phyloP scores from a whole-genome alignment of 2,113 vertebrate species.

The Erythrocercus mccallii region DNA sequence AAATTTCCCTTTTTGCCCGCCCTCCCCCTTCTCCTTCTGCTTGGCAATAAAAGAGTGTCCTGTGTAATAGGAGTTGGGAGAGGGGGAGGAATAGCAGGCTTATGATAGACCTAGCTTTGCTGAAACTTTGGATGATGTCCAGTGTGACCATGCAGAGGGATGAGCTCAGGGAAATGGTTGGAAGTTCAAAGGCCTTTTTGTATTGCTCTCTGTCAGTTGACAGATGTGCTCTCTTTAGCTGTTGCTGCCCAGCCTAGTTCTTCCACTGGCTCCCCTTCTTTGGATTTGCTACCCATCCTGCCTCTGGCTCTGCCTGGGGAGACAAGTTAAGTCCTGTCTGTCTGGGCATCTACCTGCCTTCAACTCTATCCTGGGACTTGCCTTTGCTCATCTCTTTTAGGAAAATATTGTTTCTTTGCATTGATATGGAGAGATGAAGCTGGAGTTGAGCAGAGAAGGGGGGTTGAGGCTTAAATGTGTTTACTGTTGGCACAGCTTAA shows the following conservation, averaged over 20 bases:
- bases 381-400: neutral
- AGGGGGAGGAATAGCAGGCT: slow-evolving; percentile 27
- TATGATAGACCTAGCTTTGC: slow-evolving; percentile 20
- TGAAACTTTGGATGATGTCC: slow-evolving; percentile 45
- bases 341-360: neutral
- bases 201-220: neutral
- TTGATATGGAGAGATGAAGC: neutral
- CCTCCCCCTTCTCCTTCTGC: neutral
- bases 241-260: neutral
- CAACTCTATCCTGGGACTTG: neutral
- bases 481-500: neutral
- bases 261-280: neutral
- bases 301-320: neutral
- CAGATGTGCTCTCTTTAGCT: slow-evolving; percentile 24
- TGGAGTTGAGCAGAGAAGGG: neutral
- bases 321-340: neutral
- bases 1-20: neutral
- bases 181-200: slow-evolving; percentile 63
- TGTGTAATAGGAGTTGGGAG: slow-evolving; percentile 54
- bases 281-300: neutral
- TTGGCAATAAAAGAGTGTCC: neutral
- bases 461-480: neutral
- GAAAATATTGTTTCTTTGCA: neutral
- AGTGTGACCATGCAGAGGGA: slow-evolving; percentile 46
- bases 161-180: slow-evolving; percentile 43